Conservation (phyloP, 2,797 vertebrate genomes). For the Poeciliopsis presidionis region DNA sequence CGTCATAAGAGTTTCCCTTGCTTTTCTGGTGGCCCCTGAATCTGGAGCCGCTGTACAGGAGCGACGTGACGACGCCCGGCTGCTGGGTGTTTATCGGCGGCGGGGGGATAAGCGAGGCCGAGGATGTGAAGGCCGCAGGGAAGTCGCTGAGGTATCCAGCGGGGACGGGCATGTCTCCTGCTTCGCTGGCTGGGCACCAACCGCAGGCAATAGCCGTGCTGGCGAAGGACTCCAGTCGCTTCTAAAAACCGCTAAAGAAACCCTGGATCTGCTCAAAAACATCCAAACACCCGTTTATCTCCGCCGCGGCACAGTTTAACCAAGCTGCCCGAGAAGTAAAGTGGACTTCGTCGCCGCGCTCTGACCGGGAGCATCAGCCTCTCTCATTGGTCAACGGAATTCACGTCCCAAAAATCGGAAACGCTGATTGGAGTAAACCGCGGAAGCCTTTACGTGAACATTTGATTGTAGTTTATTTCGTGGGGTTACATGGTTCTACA, state of each 20-base stretch:
- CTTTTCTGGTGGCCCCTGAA: constrained; percentile 98
- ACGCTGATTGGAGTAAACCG: constrained; percentile 64
- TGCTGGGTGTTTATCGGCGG: constrained; percentile 98
- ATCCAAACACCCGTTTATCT: constrained; percentile 55
- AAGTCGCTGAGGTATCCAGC: constrained; percentile 76
- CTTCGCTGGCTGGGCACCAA: constrained; percentile 77
- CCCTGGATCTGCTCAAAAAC: constrained; percentile 54
- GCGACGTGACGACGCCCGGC: constrained; percentile 94
- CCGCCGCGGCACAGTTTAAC: constrained; percentile 62
- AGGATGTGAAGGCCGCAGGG: constrained; percentile 77
- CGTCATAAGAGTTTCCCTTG: constrained; percentile 98
- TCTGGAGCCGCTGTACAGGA: constrained; percentile 96
- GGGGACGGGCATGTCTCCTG: constrained; percentile 79
- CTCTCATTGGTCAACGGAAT: constrained; percentile 65
- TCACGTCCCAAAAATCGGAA: constrained; percentile 33
- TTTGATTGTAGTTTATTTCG: constrained; percentile 69
- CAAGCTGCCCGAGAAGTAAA: constrained; percentile 72
- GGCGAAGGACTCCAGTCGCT: constrained; percentile 62
- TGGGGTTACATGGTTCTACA: fast-evolving
- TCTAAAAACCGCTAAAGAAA: constrained; percentile 35
- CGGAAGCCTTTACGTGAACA: constrained; percentile 57
- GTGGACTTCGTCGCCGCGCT: constrained; percentile 69
- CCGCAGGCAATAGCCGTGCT: constrained; percentile 70
- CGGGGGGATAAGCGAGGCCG: constrained; percentile 91
- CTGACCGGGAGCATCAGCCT: constrained; percentile 53